Conservation (phyloP, 2,797 vertebrate species). For the Eremophila alpestris region DNA sequence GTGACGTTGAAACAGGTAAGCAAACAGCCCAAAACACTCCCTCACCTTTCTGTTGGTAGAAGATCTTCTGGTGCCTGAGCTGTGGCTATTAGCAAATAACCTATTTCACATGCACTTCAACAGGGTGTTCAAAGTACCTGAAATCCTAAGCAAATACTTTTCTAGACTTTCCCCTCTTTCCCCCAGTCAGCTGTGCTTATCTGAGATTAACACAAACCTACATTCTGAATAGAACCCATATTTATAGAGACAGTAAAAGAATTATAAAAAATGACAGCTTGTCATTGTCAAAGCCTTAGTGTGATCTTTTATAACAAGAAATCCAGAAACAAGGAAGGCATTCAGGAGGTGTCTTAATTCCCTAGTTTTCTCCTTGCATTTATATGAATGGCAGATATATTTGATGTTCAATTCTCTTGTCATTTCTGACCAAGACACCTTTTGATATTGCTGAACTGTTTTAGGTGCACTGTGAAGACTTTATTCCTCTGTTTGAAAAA, state of each 20-base stretch:
- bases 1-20: constrained; percentile 89
- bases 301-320: neutral
- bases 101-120: neutral
- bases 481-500: constrained; percentile 90
- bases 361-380: neutral
- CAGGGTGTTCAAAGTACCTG: neutral
- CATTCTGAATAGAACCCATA: neutral
- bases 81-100: neutral
- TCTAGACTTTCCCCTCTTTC: neutral
- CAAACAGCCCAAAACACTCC: neutral
- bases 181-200: neutral
- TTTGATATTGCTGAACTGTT: constrained; percentile 6
- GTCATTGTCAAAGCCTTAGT: neutral
- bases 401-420: neutral
- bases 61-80: neutral
- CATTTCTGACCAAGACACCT: neutral
- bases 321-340: neutral
- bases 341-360: neutral
- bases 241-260: neutral
- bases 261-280: neutral
- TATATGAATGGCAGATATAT: neutral
- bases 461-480: constrained; percentile 92
- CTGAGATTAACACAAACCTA: neutral
- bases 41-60: neutral
- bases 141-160: neutral